Evolutionary conservation across 2,797 vertebrate species (phyloP), one percentile per base, ranked within the genome.

Genomic region (Siniperca undulata): DNA sequence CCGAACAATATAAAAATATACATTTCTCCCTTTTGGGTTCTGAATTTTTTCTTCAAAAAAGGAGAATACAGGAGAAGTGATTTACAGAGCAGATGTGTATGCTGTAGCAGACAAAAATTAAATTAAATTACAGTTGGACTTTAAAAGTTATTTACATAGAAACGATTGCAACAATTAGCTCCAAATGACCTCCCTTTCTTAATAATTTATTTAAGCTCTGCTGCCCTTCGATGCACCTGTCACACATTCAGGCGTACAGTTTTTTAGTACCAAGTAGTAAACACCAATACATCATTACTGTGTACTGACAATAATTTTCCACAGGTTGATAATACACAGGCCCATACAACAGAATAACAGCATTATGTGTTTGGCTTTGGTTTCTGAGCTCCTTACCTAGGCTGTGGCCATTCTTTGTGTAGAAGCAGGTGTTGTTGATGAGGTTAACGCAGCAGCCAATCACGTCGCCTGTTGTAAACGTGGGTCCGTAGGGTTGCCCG

Each of bases 401-500:
- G 91, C 98, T 99, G 95, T 98, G 97, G 78, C 98, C 98, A 5
- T 99, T 99, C 94, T 99, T 99, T 10, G 98, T 99, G 95, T 99
- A 99, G 95, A 99, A 99, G 95, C 98, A 99, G 90, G 98, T 99
- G 94, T 99, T 99, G 95, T 99, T 99, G 96, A 99, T 99, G 88
- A 99, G 97, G 95, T 99, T 99, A 79, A 99, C 99, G 83, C 99
- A 99, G 95, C 99, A 99, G 93, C 99, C 99, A 87, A 99, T 99
- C 94, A 99, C 99, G 77, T 99, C 98, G 24, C 98, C 99, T 0
- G 99, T 99, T 48, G 98, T 99, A 89, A 99, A 99, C 0, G 99
- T 99, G 85, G 99, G 99, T 64, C 99, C 99, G 1, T 99, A 99
- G 1, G 99, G 98, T 66, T 99, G 98, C 81, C 99, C 99, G 0